These are phyloP conservation scores for Thaumatotibia leucotreta DNA, from an alignment of 1,140 invertebrate species.

Conservation along the genomic window DNA sequence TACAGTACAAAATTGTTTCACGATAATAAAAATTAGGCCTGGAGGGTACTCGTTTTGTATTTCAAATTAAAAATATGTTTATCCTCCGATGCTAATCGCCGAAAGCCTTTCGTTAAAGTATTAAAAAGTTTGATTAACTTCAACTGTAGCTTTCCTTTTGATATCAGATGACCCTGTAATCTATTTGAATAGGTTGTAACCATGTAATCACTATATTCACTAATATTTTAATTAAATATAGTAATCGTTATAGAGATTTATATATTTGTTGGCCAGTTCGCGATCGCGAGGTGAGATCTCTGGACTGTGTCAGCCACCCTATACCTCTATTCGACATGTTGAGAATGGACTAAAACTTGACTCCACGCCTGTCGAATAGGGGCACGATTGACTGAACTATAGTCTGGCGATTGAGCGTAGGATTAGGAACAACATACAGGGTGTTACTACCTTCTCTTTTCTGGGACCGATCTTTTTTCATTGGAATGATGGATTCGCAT, in stretches of 20 bases:
- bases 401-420: constrained; percentile 28
- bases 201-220: background rate
- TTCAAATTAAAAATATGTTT: too few species aligned
- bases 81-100: too few species aligned
- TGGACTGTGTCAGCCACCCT: background rate
- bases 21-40: too few species aligned
- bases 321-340: background rate
- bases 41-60: too few species aligned
- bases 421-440: constrained; percentile 44
- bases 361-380: background rate
- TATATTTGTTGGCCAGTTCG: constrained; percentile 2
- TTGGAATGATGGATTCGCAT: background rate
- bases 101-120: background rate
- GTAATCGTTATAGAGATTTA: constrained; percentile 3
- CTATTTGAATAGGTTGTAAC: background rate
- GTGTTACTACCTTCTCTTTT: constrained; percentile 50
- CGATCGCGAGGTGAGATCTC: background rate
- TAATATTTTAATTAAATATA: background rate
- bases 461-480: background rate
- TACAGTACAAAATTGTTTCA: too few species aligned
- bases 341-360: constrained; percentile 17
- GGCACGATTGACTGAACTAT: background rate
- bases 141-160: background rate
- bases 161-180: background rate
- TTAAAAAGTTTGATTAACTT: background rate